Percentiles rank a stretch among this genome's conserved stretches.
phyloP scores from a whole-genome alignment of 30 jellyfish, hydroid and myxozoan genomes.

The Phacellophora camtschatica region DNA sequence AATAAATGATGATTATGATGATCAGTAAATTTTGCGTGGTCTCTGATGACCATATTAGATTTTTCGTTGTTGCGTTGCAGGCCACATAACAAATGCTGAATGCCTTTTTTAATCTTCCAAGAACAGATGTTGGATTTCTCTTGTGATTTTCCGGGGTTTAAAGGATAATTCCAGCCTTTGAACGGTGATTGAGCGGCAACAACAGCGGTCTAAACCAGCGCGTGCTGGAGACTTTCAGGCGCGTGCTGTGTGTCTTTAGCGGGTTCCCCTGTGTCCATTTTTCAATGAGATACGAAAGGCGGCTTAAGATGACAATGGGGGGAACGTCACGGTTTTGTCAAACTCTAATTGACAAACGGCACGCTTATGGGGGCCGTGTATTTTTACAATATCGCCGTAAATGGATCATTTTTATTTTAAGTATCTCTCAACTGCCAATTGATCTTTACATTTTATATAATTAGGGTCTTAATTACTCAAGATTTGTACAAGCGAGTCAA shows the following conservation, averaged over 20 bases:
- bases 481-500: background rate
- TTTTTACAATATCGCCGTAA: background rate
- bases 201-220: conserved; percentile 12
- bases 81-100: no score
- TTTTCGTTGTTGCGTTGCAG: no score
- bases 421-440: background rate
- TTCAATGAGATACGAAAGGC: no score
- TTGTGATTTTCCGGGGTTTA: background rate
- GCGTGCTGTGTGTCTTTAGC: conserved; percentile 45
- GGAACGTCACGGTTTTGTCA: no score
- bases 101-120: background rate
- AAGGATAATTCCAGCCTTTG: background rate
- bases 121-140: background rate
- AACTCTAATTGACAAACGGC: background rate
- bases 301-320: no score
- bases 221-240: conserved; percentile 41
- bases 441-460: background rate
- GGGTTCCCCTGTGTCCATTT: conserved; percentile 31
- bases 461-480: background rate
- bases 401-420: background rate
- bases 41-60: no score
- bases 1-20: no score
- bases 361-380: conserved; percentile 6
- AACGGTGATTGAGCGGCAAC: background rate
- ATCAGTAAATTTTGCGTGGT: background rate